A percentile compares a stretch with the other conserved stretches of the same genome.
Evolutionary conservation across 2,888 invertebrate genomes (phyloP).

Genomic region (Phengaris alcon): DNA sequence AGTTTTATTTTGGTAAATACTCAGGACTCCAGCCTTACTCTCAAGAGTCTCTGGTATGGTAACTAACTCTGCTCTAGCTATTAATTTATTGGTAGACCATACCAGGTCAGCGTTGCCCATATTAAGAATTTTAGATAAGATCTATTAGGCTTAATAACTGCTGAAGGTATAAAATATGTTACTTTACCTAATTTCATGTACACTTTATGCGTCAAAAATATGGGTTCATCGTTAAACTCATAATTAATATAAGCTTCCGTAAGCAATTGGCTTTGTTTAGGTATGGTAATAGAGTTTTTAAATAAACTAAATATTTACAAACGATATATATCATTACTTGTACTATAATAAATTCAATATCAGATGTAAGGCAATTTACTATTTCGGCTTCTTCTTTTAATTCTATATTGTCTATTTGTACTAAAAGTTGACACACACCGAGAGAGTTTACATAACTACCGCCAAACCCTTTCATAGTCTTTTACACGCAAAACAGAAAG

Average conservation of each 20-base stretch:
- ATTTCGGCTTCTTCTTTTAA: neutral
- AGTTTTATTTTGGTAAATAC: too few species aligned
- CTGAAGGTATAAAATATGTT: conserved; percentile 21
- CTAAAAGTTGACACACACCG: neutral
- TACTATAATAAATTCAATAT: conserved; percentile 30
- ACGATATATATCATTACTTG: conserved; percentile 29
- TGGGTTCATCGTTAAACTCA: neutral
- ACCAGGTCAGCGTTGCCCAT: too few species aligned
- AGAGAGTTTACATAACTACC: too few species aligned
- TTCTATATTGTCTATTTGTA: conserved; percentile 24
- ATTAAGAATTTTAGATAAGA: too few species aligned
- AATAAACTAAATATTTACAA: neutral
- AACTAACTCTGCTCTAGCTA: too few species aligned
- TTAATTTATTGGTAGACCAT: too few species aligned
- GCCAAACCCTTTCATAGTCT: too few species aligned
- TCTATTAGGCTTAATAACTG: too few species aligned
- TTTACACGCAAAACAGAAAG: too few species aligned
- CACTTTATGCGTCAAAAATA: neutral
- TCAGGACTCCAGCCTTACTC: too few species aligned
- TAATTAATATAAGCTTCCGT: neutral
- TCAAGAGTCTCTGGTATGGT: too few species aligned
- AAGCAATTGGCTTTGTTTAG: neutral
- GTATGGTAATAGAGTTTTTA: neutral
- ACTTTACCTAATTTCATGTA: conserved; percentile 18
- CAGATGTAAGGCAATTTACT: neutral